Base-by-base conservation (phyloP, 2,113 vertebrate species). In the Oxyruncus cristatus region DNA sequence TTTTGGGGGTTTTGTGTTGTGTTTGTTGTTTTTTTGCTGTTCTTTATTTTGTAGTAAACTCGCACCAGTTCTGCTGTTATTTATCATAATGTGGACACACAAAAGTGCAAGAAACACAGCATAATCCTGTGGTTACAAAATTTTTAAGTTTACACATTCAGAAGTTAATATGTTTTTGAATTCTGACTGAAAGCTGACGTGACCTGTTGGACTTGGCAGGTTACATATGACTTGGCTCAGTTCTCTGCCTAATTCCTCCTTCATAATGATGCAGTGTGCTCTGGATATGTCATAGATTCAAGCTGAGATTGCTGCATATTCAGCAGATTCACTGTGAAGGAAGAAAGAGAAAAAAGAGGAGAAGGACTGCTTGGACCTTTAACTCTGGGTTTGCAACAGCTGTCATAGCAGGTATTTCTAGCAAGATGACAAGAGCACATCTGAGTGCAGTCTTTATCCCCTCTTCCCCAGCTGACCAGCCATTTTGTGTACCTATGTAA, bases 211-310 rank as follows among this genome's bases (percentile, higher is more conserved):
- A 77, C 26, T 78, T 5, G 0, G 32, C 47, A 66, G 47, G 39
- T 82, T 58, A 15, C 1, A 0, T 67, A 17, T 20, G 39, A 32
- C 42, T 74, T 47, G 56, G 32, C 52, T 78, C 1, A 3, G 4
- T 20, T 73, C 39, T 72, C 20, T 4, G 2, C 10, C 30, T 3
- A 7, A 62, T 65, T 66, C 37, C 18, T 74, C 39, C 20, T 52
- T 23, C 10, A 0, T 46, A 11, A 33, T 13, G 28, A 27, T 53
- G 2, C 26, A 21, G 32, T 1, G 6, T 56, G 39, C 19, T 62
- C 15, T 46, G 23, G 42, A 4, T 59, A 22, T 3, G 2, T 50
- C 56, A 11, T 0, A 0, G n/a, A 11, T 49, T 77, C 30, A 49
- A 20, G 52, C 16, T 33, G 21, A 39, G 28, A 23, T 63, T 77